Percentiles rank a stretch among this genome's conserved stretches.
phyloP scores from a whole-genome alignment of 2,797 vertebrate species.

The Trichosurus vulpecula region DNA sequence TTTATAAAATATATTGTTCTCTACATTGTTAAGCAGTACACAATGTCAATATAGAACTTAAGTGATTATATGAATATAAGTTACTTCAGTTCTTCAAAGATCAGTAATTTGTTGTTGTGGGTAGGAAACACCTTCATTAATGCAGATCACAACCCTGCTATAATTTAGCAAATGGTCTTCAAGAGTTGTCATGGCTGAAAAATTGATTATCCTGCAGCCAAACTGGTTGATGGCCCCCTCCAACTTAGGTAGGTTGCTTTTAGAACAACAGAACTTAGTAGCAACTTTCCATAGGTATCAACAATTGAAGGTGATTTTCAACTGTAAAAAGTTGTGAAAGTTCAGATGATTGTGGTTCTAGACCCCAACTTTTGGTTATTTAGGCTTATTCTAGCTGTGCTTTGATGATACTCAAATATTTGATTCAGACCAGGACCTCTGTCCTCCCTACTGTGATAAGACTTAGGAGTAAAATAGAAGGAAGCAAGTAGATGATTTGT shows the following conservation, averaged over 20 bases:
- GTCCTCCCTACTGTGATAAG: neutral
- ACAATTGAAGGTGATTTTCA: neutral
- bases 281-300: neutral
- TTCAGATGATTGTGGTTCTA: neutral
- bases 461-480: neutral
- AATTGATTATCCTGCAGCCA: neutral
- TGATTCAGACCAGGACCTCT: neutral
- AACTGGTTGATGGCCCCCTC: neutral
- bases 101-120: neutral
- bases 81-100: neutral
- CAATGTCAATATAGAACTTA: neutral
- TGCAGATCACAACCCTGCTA: neutral
- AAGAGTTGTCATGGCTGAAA: neutral
- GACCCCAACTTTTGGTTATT: neutral
- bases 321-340: neutral
- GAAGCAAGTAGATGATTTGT: constrained; percentile 44
- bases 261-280: neutral
- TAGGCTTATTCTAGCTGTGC: neutral
- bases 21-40: neutral
- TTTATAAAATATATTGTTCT: too few species aligned
- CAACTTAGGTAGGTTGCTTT: neutral
- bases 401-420: neutral
- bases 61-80: neutral
- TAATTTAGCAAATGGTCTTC: neutral
- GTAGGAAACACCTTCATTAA: neutral